Conservation (phyloP, 2,113 vertebrate genomes). For the Columba janthina region DNA sequence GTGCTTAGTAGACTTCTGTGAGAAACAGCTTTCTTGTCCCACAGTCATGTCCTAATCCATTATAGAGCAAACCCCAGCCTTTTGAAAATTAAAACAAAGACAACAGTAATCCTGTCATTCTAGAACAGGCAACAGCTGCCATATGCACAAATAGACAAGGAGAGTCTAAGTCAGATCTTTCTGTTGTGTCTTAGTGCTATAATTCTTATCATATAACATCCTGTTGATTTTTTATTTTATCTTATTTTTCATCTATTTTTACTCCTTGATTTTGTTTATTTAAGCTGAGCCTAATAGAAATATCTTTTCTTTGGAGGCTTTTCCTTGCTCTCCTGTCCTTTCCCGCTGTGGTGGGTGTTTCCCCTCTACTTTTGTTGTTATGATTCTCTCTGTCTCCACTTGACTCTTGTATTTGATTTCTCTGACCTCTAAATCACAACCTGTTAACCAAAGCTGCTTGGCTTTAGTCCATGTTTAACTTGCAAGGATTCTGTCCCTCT, state of each 20-base stretch:
- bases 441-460: neutral
- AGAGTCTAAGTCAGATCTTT: neutral
- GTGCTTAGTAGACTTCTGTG: neutral
- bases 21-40: neutral
- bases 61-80: neutral
- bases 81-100: neutral
- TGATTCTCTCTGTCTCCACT: slow-evolving; percentile 3
- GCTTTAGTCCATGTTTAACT: neutral
- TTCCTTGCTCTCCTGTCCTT: neutral
- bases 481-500: neutral
- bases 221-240: neutral
- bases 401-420: slow-evolving; percentile 25
- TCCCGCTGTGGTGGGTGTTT: neutral
- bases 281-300: neutral
- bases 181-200: neutral
- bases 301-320: neutral
- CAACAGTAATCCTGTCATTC: fast-evolving
- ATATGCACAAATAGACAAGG: neutral
- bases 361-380: neutral
- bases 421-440: neutral
- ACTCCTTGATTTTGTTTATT: neutral
- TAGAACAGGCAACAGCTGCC: neutral
- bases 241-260: neutral
- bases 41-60: neutral
- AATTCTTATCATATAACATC: neutral